These are phyloP conservation scores for Masticophis lateralis DNA, from an alignment of 2,797 vertebrate species.

Conservation along the genomic window DNA sequence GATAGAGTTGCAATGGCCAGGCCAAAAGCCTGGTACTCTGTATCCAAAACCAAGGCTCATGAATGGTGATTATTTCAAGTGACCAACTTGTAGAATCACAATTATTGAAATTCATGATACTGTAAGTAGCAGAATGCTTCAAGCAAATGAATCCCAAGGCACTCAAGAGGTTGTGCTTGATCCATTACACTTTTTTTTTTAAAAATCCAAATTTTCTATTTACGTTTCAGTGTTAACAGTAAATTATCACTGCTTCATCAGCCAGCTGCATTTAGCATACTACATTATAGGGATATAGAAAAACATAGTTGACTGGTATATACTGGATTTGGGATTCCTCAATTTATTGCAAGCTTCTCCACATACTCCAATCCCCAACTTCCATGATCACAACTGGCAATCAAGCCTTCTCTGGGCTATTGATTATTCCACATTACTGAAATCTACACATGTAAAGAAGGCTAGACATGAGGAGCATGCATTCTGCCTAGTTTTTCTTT, in stretches of 20 bases:
- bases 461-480: constrained; percentile 63
- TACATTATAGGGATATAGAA: constrained; percentile 52
- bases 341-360: constrained; percentile 50
- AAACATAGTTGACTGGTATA: constrained; percentile 56
- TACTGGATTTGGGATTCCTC: constrained; percentile 58
- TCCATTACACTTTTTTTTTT: constrained; percentile 36
- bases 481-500: constrained; percentile 63
- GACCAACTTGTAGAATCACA: constrained; percentile 37
- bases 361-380: background rate
- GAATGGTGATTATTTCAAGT: background rate
- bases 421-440: constrained; percentile 46
- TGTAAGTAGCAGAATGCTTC: constrained; percentile 41
- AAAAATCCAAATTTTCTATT: constrained; percentile 26
- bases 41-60: background rate
- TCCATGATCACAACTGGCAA: constrained; percentile 41
- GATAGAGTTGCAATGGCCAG: background rate
- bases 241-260: constrained; percentile 52
- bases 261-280: constrained; percentile 56
- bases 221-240: constrained; percentile 42
- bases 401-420: constrained; percentile 54
- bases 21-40: background rate
- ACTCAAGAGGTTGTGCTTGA: constrained; percentile 45
- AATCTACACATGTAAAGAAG: constrained; percentile 27
- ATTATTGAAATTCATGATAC: constrained; percentile 38
- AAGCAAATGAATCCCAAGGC: constrained; percentile 56